Percentiles rank a stretch among this genome's conserved stretches.
Evolutionary conservation across 2,797 vertebrate species (phyloP).

Genomic region (Lagodon rhomboides): DNA sequence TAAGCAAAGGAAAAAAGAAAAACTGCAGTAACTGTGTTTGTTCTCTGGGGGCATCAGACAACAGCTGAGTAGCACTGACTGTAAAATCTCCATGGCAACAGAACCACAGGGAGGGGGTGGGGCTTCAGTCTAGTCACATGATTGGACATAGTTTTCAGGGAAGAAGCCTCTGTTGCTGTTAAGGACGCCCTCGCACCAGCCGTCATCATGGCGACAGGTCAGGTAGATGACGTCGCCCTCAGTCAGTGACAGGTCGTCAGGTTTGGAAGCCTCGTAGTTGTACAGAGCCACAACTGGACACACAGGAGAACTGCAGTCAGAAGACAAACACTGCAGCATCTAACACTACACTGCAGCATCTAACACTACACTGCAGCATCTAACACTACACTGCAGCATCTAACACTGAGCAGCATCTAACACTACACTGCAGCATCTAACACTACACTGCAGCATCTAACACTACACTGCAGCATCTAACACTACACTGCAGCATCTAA

Average conservation of each 20-base stretch:
- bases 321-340: neutral
- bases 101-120: neutral
- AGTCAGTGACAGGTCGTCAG: slow-evolving; percentile 73
- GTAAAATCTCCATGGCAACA: neutral
- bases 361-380: too few species aligned
- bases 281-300: slow-evolving; percentile 84
- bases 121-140: slow-evolving; percentile 46
- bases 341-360: too few species aligned
- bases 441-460: too few species aligned
- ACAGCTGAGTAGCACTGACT: neutral
- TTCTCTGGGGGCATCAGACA: neutral
- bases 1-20: too few species aligned
- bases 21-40: neutral
- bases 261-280: slow-evolving; percentile 69
- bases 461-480: too few species aligned
- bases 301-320: slow-evolving; percentile 38
- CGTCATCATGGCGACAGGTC: slow-evolving; percentile 73
- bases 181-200: slow-evolving; percentile 83
- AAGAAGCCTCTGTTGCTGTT: slow-evolving; percentile 79
- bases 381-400: too few species aligned
- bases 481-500: too few species aligned
- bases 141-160: slow-evolving; percentile 82
- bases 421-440: too few species aligned
- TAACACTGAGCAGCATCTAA: too few species aligned
- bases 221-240: slow-evolving; percentile 81